Evolutionary conservation across 2,113 vertebrate species (phyloP), one percentile per base, ranked within the genome.

Genomic region (Python bivittatus): DNA sequence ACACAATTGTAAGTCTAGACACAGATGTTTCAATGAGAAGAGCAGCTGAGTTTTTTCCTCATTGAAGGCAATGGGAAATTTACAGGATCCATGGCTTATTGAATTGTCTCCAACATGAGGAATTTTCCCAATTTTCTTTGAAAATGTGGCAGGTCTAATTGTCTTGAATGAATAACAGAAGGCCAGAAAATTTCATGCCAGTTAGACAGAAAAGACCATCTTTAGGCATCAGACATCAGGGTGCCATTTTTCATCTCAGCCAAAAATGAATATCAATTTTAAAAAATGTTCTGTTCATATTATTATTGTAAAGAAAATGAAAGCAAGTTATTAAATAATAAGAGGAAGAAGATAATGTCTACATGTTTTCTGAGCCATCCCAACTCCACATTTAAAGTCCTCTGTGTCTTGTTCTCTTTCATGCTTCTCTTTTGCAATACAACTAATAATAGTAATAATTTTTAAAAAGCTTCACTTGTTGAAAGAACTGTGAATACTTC

Each of bases 291-390:
- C 33, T 79, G 22, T 38, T 7, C 6, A 17, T n/a, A 68, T 79
- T 38, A 79, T 79, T 79, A 79, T 20, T 79, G 68, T 79, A 79
- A 79, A 79, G 68, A 79, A 79, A 20, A 20, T 17, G 17, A 22
- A 79, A 22, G 33, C 68, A 79, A 79, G 33, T 38, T 33, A 79
- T 6, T 79, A 38, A 38, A 79, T 38, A 79, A 79, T 79, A 79
- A 2, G 68, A 79, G 33, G 33, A 79, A 38, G 68, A 79, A 79
- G 20, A 79, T 2, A 79, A 8, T 72, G 13, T 7, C 64, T 72
- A 15, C 38, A 54, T 8, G 86, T 27, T 68, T 93, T 92, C 93
- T 89, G 90, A 84, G 94, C 42, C 27, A 4, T 93, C 56, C 54
- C 42, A 54, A 2, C 56, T 0, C 4, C 90, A 3, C 93, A 93